Conservation (phyloP, 2,888 invertebrate species). For the Drosophila pseudotalamancana region DNA sequence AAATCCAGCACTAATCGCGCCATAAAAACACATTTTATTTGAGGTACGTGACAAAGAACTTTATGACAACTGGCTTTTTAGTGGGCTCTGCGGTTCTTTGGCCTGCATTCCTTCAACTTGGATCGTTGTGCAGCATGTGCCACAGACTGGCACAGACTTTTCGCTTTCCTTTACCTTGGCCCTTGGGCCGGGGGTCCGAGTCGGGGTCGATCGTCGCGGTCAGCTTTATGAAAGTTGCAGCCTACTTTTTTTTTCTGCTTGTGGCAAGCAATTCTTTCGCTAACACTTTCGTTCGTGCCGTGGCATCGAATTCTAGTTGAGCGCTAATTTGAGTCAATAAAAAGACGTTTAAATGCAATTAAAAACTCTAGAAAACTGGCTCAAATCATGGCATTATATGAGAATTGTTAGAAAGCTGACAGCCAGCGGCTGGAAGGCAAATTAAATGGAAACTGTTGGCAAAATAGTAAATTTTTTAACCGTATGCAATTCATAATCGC, state of each 20-base stretch:
- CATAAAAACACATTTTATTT: conserved; percentile 77
- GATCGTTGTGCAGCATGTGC: conserved; percentile 42
- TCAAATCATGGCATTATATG: conserved; percentile 48
- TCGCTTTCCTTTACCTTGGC: conserved; percentile 62
- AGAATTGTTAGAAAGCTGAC: conserved; percentile 62
- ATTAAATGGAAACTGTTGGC: conserved; percentile 58
- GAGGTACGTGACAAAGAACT: conserved; percentile 70
- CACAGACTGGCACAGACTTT: conserved; percentile 55
- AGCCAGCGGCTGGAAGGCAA: conserved; percentile 33
- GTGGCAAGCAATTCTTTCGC: conserved; percentile 28
- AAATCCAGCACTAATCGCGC: conserved; percentile 69
- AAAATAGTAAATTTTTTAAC: conserved; percentile 50
- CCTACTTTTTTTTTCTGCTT: conserved; percentile 44
- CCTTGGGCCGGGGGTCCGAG: conserved; percentile 18
- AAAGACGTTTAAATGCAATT: conserved; percentile 68
- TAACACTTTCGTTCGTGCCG: conserved; percentile 63
- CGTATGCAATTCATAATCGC: conserved; percentile 46
- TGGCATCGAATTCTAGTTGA: conserved; percentile 76
- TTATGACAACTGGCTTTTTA: conserved; percentile 46
- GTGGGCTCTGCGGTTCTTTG: conserved; percentile 24
- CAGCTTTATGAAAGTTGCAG: conserved; percentile 53
- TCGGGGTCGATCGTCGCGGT: conserved; percentile 12
- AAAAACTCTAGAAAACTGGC: conserved; percentile 70
- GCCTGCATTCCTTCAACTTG: conserved; percentile 28
- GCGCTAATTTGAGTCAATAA: conserved; percentile 70